phyloP scores from a whole-genome alignment of 2,113 vertebrate species.

The Micromys minutus region DNA sequence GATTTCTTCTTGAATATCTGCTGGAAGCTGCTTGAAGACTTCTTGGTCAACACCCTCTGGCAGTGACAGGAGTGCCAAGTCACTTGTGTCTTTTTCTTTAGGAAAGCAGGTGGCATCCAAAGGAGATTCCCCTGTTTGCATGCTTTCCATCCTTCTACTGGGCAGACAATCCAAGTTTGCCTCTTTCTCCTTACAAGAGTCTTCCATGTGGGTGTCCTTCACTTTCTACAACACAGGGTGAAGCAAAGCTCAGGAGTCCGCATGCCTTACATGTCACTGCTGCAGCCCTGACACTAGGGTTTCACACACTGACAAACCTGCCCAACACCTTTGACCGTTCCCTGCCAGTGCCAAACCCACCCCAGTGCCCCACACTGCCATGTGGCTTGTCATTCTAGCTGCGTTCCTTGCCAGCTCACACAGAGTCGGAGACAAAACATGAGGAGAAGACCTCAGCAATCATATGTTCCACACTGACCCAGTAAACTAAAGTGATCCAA shows the following conservation, averaged over 20 bases:
- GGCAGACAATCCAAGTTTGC: constrained; percentile 43
- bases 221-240: constrained; percentile 73
- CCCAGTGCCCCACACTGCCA: not conserved
- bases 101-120: not conserved
- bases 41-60: constrained; percentile 87
- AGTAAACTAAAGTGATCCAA: not conserved
- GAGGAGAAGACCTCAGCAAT: constrained; percentile 18
- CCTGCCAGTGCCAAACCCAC: not conserved
- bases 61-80: constrained; percentile 43
- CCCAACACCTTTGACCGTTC: not conserved
- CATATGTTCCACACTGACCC: not conserved
- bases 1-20: constrained; percentile 90
- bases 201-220: constrained; percentile 66
- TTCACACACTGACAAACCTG: not conserved
- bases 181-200: constrained; percentile 63
- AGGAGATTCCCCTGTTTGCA: constrained; percentile 25
- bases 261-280: not conserved
- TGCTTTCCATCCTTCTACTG: constrained; percentile 55
- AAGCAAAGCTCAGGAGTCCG: constrained; percentile 40
- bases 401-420: not conserved
- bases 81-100: constrained; percentile 30
- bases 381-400: not conserved
- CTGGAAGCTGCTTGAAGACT: constrained; percentile 90
- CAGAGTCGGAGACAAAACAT: not conserved
- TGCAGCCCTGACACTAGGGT: not conserved